Evolutionary conservation across 2,888 invertebrate species (phyloP), one percentile per base, ranked within the genome.

Genomic region (Dioctria rufipes): DNA sequence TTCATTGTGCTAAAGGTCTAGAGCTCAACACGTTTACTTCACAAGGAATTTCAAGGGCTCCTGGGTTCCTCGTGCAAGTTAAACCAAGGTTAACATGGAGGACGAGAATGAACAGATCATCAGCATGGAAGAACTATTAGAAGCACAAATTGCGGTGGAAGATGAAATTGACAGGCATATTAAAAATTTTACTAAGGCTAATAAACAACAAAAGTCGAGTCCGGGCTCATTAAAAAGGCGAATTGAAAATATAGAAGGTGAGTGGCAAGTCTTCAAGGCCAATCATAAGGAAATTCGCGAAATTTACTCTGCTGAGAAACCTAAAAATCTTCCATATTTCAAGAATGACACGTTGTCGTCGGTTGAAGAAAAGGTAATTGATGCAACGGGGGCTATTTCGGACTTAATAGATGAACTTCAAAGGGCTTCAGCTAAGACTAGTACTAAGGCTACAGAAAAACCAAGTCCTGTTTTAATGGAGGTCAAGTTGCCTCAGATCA

Each of bases 181-280:
- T 37, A 37, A 8, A 25, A 63, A 63, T 63, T 63, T 63, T 63
- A 37, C 3, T 13, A 63, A 63, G 25, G 25, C 25, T 25, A 63
- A 63, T 37, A 63, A 37, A 8, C 63, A 63, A 37, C 63, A 63
- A 13, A 63, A 37, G 63, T 63, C 63, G 8, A 63, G 63, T 25
- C 25, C 8, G 39, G 39, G 63, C 9, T 63, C 5, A 3, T 37
- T 63, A 63, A 63, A 8, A 37, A 63, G 63, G 39, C 63, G 63
- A 4, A 13, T 63, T 63, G 63, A 4, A 63, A 63, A 63, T 8
- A 63, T 63, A 4, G 63, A 63, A 13, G 25, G 25, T 13, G 63
- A 63, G 63, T 63, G 63, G 63, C 25, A 63, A 37, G 8, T 9
- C 25, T 63, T 63, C 63, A 63, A 13, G 39, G 63, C 63, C 6